Evolutionary conservation across 35 echinoderm and acorn worm species (phyloP).

Genomic region (Diadema setosum): DNA sequence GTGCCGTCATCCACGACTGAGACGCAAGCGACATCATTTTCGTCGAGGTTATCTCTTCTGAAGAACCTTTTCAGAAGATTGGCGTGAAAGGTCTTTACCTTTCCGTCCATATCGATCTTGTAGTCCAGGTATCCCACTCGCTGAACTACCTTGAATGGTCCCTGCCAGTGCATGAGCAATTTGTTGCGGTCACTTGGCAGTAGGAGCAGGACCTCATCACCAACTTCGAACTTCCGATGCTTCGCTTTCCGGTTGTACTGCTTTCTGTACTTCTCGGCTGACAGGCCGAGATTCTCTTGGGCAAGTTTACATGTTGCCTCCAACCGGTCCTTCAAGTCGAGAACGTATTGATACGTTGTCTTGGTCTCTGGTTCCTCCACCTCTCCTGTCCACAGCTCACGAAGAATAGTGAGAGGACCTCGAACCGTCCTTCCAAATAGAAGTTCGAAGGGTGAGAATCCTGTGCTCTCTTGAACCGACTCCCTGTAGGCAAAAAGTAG

Average conservation of each 20-base stretch:
- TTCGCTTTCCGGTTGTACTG: conserved; percentile 17
- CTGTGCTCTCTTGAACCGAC: conserved; percentile 1
- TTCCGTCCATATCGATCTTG: not conserved
- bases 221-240: not conserved
- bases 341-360: conserved; percentile 34
- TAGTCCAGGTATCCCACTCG: conserved; percentile 31
- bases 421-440: conserved; percentile 38
- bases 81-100: conserved; percentile 42
- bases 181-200: conserved; percentile 46
- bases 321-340: conserved; percentile 20
- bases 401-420: conserved; percentile 46
- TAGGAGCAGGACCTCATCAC: conserved; percentile 45
- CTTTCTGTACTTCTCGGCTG: conserved; percentile 11
- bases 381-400: conserved; percentile 30
- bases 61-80: conserved; percentile 46
- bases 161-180: conserved; percentile 55
- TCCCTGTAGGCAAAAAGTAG: conserved; percentile 38
- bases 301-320: conserved; percentile 40
- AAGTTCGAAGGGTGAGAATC: conserved; percentile 35
- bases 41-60: not conserved
- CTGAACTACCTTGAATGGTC: conserved; percentile 6
- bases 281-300: not conserved
- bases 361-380: not conserved
- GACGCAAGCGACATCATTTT: not conserved
- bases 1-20: not conserved